Conservation (phyloP, 2,797 vertebrate genomes). For the Psittacula echo region DNA sequence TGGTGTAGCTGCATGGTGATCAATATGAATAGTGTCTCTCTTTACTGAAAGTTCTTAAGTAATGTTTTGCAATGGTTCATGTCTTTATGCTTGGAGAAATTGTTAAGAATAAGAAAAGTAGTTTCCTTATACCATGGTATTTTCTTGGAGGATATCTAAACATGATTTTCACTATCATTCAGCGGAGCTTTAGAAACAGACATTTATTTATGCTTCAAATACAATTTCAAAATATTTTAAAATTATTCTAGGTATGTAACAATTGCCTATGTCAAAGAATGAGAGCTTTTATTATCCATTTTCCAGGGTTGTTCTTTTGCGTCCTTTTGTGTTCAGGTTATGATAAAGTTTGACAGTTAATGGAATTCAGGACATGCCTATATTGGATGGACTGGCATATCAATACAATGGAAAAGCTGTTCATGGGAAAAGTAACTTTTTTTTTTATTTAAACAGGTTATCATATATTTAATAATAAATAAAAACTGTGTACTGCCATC, state of each 20-base stretch:
- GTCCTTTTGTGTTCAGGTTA: background rate
- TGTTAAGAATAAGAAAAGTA: background rate
- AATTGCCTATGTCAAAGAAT: background rate
- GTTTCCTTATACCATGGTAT: background rate
- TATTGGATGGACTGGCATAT: background rate
- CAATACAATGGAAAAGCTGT: background rate
- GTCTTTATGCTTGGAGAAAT: background rate
- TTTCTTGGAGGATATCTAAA: background rate
- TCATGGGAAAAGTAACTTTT: background rate
- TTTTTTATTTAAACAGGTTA: background rate
- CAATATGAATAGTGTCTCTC: background rate
- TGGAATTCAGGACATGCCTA: rapidly evolving
- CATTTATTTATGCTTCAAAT: background rate
- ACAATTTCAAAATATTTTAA: background rate
- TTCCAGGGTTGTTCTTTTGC: background rate
- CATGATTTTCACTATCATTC: background rate
- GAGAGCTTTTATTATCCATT: background rate
- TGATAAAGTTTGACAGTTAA: background rate
- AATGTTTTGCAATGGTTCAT: background rate
- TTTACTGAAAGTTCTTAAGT: background rate
- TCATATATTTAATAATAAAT: background rate
- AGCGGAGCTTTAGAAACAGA: background rate
- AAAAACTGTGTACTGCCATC: background rate
- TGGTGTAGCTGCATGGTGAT: background rate
- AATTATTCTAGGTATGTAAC: background rate